These are phyloP conservation scores for Misgurnus mizolepis DNA, from an alignment of 2,113 vertebrate species.

Conservation along the genomic window DNA sequence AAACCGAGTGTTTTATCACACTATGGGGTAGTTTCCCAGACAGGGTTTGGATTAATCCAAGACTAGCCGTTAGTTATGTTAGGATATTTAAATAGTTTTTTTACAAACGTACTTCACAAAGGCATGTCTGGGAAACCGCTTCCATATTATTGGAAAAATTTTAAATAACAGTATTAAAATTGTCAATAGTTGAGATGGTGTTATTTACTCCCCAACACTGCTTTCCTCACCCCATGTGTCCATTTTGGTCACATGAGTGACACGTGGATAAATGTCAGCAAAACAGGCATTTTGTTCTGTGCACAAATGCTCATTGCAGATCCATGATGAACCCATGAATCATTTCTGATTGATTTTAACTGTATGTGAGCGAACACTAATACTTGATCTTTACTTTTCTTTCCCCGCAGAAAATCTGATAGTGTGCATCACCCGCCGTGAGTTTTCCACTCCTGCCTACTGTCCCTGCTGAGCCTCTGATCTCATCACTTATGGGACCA, in stretches of 20 bases:
- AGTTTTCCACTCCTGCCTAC: slow-evolving; percentile 73
- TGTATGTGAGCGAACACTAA: neutral
- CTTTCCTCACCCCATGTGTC: slow-evolving; percentile 39
- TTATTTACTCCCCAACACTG: slow-evolving; percentile 27
- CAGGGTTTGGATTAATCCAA: too few relatives aligned
- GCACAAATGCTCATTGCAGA: slow-evolving; percentile 24
- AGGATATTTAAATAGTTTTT: too few relatives aligned
- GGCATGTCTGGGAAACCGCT: too few relatives aligned
- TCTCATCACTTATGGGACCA: slow-evolving; percentile 60
- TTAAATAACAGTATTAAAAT: neutral
- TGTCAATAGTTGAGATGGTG: too few relatives aligned
- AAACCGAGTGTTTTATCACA: too few relatives aligned
- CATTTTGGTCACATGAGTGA: slow-evolving; percentile 45
- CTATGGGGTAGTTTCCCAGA: too few relatives aligned
- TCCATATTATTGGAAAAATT: too few relatives aligned
- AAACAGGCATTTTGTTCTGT: neutral
- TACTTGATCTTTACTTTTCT: slow-evolving; percentile 31
- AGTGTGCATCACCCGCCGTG: slow-evolving; percentile 74
- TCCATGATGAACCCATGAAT: neutral
- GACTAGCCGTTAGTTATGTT: too few relatives aligned
- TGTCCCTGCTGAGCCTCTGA: slow-evolving; percentile 74
- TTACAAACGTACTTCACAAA: too few relatives aligned
- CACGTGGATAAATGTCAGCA: neutral
- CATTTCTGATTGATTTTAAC: neutral
- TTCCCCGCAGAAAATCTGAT: slow-evolving; percentile 77